Evolutionary conservation across 2,113 vertebrate genomes (phyloP), one percentile per base, ranked within the genome.

Genomic region (Coptodon bakossiorum): DNA sequence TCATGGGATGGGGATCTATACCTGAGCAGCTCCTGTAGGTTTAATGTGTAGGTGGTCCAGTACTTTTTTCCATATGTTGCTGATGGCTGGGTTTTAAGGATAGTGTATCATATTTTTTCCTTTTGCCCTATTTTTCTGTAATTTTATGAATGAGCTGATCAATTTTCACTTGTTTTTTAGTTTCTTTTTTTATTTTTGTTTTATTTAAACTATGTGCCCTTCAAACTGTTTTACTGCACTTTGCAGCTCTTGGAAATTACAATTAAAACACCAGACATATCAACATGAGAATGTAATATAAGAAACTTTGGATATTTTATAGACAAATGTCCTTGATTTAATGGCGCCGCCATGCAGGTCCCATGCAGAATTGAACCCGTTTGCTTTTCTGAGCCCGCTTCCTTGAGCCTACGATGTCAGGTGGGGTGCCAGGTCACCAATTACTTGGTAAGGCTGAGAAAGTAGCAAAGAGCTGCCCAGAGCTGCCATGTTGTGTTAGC

Each of bases 381-480:
- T 88, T 91, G 90, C 84, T 91, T 95, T 89, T 89, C 90, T 83
- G 79, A 88, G 93, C 93, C 88, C 83, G n/a, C 59, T 87, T 91
- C 91, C 90, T 93, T 31, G 81, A 91, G 83, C 95, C 85, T 78
- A 88, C 88, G 85, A 93, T 92, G 93, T 95, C 96, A 96, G 89
- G 81, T 24, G 84, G 87, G 93, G 94, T 92, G 93, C 95, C 84
- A 95, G 97, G 96, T 97, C 95, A 96, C 96, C 96, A 97, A 96
- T 97, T 97, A 96, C 96, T 96, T 91, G 86, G 38, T 34, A 90
- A 96, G 96, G 94, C 97, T 96, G 96, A 96, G 96, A 96, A 96
- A 96, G 96, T 92, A 94, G 94, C 92, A 12, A 93, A 93, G 94
- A 94, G 93, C 90, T 88, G 93, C 93, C 94, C 93, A 89, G 91